Conservation (phyloP, 2,113 vertebrate genomes). For the Nematolebias whitei region DNA sequence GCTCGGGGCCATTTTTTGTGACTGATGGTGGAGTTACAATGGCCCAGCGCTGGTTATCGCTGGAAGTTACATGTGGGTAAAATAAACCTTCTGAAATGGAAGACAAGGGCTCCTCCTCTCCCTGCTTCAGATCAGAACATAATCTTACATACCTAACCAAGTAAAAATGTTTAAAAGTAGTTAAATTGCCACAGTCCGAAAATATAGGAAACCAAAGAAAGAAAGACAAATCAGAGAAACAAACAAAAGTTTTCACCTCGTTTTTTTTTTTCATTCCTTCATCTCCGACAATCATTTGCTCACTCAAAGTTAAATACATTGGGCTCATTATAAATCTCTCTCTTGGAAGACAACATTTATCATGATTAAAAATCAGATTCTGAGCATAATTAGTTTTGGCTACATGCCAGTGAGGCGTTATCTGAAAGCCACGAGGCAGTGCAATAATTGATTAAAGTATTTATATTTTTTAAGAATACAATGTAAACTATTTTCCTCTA, state of each 20-base stretch:
- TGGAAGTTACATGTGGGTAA: too few relatives aligned
- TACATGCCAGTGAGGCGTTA: constrained; percentile 31
- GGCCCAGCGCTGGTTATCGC: too few relatives aligned
- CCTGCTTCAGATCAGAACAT: too few relatives aligned
- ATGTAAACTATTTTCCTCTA: too few relatives aligned
- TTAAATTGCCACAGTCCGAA: too few relatives aligned
- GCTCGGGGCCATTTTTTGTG: too few relatives aligned
- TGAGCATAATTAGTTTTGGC: constrained; percentile 41
- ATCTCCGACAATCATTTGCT: constrained; percentile 16
- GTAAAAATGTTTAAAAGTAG: too few relatives aligned
- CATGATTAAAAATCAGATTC: constrained; percentile 42
- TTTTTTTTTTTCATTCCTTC: constrained; percentile 2
- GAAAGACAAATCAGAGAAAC: neutral
- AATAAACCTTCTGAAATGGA: too few relatives aligned
- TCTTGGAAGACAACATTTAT: constrained; percentile 3
- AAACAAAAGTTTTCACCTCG: neutral
- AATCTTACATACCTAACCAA: too few relatives aligned
- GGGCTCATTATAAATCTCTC: constrained; percentile 24
- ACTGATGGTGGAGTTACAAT: too few relatives aligned
- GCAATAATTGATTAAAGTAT: constrained; percentile 28
- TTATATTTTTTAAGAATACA: neutral
- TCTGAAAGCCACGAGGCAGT: constrained; percentile 35
- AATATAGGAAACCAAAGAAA: too few relatives aligned
- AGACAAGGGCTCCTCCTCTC: too few relatives aligned
- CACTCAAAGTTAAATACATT: constrained; percentile 44